Base-by-base conservation (phyloP, 2,797 vertebrate species). In the Momotus momota region DNA sequence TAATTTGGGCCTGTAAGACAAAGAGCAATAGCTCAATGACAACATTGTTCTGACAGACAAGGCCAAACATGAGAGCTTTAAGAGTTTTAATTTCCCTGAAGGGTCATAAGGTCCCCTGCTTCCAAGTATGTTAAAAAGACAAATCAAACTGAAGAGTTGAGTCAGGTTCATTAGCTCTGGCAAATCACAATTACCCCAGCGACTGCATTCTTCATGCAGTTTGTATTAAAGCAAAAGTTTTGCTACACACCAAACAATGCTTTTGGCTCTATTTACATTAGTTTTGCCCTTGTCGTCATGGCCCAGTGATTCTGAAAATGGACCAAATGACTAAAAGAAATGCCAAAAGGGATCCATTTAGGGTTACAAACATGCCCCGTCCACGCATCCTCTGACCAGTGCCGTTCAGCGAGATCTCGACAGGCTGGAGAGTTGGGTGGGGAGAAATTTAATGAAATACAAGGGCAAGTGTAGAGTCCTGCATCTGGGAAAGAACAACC, bases 31-130 rank as follows among this genome's bases (percentile, higher is more conserved):
- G 69, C 72, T 94, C 33, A 88, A 52, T 71, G 94, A 87, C 81
- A 94, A 51, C 67, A 94, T 66, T 88, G 69, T 93, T 96, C 91
- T 90, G 93, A 94, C 81, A 94, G 88, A 88, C 90, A 96, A 87
- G 79, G 51, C 85, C 86, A 92, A 86, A 94, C 43, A 71, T 66
- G 80, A 91, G 75, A 92, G 38, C 58, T 95, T 90, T 86, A 94
- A 91, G 90, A 89, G 49, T 77, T 96, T 95, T 96, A 94, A 96
- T 96, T 95, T 97, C 92, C 86, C 86, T 23, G 40, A 94, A 45
- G 84, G 83, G 94, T 95, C 83, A 85, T 75, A 90, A 96, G 91
- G 86, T 94, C 86, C 33, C 78, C 40, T 69, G 77, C 51, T 95
- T 93, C 79, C 26, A 88, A 94, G 46, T 82, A 75, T 45, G 62